Evolutionary conservation across 1,140 invertebrate genomes (phyloP).

Genomic region (Bemisia tabaci): DNA sequence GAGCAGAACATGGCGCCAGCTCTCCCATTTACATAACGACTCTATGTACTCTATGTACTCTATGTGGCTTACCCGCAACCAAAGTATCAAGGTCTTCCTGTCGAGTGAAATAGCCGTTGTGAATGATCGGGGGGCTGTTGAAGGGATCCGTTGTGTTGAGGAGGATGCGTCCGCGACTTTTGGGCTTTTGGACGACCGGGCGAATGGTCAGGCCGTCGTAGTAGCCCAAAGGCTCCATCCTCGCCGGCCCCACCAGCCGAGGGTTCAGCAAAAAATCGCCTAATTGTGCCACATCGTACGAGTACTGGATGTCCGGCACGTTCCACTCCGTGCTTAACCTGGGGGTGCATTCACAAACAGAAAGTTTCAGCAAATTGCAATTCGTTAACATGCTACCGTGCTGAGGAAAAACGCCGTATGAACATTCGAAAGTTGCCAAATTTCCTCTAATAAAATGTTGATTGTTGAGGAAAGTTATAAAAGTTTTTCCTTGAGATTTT

Average conservation of each 20-base stretch:
- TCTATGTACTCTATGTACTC: too few relatives aligned
- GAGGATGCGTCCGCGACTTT: conserved; percentile 33
- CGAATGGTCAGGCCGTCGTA: conserved; percentile 22
- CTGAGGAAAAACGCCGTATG: too few relatives aligned
- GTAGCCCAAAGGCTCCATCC: conserved; percentile 24
- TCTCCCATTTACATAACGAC: too few relatives aligned
- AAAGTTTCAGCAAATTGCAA: too few relatives aligned
- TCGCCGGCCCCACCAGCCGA: conserved; percentile 24
- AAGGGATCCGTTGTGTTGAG: conserved; percentile 37
- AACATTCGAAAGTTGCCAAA: too few relatives aligned
- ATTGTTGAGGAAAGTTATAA: too few relatives aligned
- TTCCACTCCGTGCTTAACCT: too few relatives aligned
- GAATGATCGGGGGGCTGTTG: conserved; percentile 39
- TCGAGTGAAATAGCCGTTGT: conserved; percentile 37
- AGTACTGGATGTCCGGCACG: conserved; percentile 48
- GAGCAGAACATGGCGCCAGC: too few relatives aligned
- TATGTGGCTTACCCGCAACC: conserved; percentile 20
- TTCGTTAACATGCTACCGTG: too few relatives aligned
- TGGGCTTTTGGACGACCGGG: conserved; percentile 36
- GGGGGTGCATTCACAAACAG: too few relatives aligned
- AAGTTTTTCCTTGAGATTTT: too few relatives aligned
- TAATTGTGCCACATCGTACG: conserved; percentile 36
- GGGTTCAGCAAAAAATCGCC: conserved; percentile 28
- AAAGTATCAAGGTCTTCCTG: conserved; percentile 18
- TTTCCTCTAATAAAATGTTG: too few relatives aligned